phyloP scores from a whole-genome alignment of 35 echinoderm and acorn worm genomes.

The Amphiura filiformis region DNA sequence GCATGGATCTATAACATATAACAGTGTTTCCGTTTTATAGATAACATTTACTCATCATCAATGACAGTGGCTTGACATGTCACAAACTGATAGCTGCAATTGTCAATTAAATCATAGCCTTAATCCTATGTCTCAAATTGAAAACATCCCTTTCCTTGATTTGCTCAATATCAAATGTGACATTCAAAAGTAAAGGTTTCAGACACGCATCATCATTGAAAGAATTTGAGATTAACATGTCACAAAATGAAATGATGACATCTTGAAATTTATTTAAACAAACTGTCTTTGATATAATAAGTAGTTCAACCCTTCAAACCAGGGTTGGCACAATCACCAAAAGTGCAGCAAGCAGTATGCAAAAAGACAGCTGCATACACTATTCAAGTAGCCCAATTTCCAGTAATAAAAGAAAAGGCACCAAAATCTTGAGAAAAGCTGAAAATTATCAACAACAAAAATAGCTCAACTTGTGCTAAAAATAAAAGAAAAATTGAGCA shows the following conservation, averaged over 20 bases:
- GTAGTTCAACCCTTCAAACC: too few species aligned
- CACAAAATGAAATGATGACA: background rate
- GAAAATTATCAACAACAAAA: too few species aligned
- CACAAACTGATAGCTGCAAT: background rate
- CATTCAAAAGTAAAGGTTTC: background rate
- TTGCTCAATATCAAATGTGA: background rate
- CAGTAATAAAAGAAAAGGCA: too few species aligned
- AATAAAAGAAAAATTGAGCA: too few species aligned
- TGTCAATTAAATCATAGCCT: background rate
- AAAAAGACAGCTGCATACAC: too few species aligned
- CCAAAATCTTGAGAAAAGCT: too few species aligned
- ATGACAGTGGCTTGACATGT: background rate
- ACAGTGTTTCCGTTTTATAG: background rate
- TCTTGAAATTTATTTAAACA: too few species aligned
- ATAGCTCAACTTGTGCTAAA: too few species aligned
- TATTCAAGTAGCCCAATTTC: too few species aligned
- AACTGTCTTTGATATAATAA: too few species aligned
- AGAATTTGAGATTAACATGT: background rate
- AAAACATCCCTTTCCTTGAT: background rate
- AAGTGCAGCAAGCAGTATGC: too few species aligned
- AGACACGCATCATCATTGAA: background rate
- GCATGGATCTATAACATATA: background rate
- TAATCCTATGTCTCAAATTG: background rate
- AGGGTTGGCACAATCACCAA: too few species aligned
- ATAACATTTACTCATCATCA: background rate